These are phyloP conservation scores for Argynnis bischoffii DNA, from an alignment of 2,888 invertebrate species.

Conservation along the genomic window DNA sequence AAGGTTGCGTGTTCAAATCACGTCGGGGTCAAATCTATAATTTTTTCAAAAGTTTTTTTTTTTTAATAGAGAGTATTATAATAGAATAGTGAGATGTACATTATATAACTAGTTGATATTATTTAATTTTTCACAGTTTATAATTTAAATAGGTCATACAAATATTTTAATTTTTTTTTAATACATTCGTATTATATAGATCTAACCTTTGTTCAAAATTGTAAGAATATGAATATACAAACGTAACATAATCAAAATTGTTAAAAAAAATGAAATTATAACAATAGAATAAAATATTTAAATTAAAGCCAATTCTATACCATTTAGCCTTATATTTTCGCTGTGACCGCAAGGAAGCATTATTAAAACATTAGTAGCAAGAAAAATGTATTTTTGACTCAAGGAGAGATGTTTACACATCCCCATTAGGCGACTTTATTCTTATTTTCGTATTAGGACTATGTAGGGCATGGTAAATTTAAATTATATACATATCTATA, in stretches of 20 bases:
- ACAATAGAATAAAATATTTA: neutral
- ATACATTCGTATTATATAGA: too few relatives aligned
- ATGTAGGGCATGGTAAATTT: neutral
- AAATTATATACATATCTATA: neutral
- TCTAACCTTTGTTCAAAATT: too few relatives aligned
- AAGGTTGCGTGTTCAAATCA: conserved; percentile 99
- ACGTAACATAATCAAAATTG: neutral
- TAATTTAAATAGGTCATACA: too few relatives aligned
- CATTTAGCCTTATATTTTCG: conserved; percentile 47
- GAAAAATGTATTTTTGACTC: conserved; percentile 60
- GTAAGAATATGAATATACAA: neutral
- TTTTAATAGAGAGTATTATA: too few relatives aligned
- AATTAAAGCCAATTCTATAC: conserved; percentile 41
- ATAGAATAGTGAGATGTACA: too few relatives aligned
- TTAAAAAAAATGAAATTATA: neutral
- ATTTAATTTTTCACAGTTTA: too few relatives aligned
- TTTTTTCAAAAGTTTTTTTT: too few relatives aligned
- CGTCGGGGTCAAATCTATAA: conserved; percentile 89
- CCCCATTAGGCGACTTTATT: conserved; percentile 22
- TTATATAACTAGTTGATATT: too few relatives aligned
- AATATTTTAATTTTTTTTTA: too few relatives aligned
- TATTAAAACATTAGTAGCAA: conserved; percentile 66
- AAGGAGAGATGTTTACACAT: conserved; percentile 36
- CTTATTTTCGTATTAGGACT: neutral
- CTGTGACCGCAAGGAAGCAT: conserved; percentile 57